Evolutionary conservation across 2,888 invertebrate species (phyloP).

Genomic region (Selenia dentaria): DNA sequence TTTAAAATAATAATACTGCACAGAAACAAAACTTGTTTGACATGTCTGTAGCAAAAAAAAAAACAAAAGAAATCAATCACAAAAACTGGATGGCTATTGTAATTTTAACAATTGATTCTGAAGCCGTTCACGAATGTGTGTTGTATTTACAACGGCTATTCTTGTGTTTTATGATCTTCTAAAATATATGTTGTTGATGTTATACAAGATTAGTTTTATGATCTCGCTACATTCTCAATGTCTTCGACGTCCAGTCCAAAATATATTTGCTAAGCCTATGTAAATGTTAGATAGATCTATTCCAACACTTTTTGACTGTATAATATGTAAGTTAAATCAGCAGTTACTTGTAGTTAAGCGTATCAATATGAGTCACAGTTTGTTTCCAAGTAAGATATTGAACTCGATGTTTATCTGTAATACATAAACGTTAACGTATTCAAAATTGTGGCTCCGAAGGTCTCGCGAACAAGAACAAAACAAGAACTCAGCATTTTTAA

Average conservation of each 20-base stretch:
- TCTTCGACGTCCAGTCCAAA: conserved; percentile 22
- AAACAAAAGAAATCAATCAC: conserved; percentile 30
- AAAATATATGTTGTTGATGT: conserved; percentile 32
- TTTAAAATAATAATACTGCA: conserved; percentile 35
- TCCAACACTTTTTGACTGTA: conserved; percentile 14
- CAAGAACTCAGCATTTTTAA: conserved; percentile 59
- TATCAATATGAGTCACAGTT: conserved; percentile 17
- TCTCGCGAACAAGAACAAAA: conserved; percentile 40
- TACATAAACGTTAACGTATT: conserved; percentile 32
- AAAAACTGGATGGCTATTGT: conserved; percentile 19
- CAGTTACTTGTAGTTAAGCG: no score
- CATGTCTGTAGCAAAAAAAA: conserved; percentile 36
- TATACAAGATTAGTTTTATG: conserved; percentile 36
- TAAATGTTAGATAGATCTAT: no score
- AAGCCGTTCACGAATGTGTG: conserved; percentile 21
- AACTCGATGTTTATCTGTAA: conserved; percentile 24
- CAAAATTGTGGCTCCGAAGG: conserved; percentile 45
- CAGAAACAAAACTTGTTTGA: conserved; percentile 42
- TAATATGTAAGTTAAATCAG: conserved; percentile 17
- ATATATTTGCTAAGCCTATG: no score
- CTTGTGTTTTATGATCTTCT: conserved; percentile 34
- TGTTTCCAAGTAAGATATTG: conserved; percentile 23
- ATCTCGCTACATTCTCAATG: conserved; percentile 37
- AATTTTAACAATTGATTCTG: conserved; percentile 27
- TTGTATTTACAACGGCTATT: conserved; percentile 29